Base-by-base conservation (phyloP, 2,113 vertebrate species). In the Gymnogyps californianus region DNA sequence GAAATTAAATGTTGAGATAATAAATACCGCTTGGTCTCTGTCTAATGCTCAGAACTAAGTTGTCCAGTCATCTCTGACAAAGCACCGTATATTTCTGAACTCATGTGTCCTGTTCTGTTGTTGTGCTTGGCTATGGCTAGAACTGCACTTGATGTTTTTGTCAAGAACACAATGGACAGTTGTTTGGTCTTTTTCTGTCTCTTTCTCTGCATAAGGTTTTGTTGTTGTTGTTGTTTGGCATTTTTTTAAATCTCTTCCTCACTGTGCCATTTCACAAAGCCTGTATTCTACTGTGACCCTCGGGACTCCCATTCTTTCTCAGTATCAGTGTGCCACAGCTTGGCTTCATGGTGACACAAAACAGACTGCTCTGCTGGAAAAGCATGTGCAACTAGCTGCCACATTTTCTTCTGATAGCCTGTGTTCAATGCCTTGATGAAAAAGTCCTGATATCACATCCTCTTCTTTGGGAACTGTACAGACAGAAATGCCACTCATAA, bases 341-440 rank as follows among this genome's bases (percentile, higher is more conserved):
- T 72, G 90, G 32, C 44, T 88, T 67, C 14, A 1, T 10, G 31
- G 76, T 93, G 94, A 96, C 85, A 92, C 81, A 89, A 64, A 95
- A 1, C 96, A 94, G 93, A 57, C 84, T 65, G 49, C 34, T 82
- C 65, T 61, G 36, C 46, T 90, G 82, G 70, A 85, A 87, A 52
- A 2, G 5, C 52, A 77, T 25, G 13, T 69, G 38, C 47, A 59
- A 16, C n/a, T 55, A 71, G 47, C 81, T 90, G 74, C 70, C 66
- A 65, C 54, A 8, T 83, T 85, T 83, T 69, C 57, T 54, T 72
- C 65, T 72, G 65, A 87, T 34, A 89, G 67, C 20, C 51, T 71
- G 3, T 42, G 57, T 38, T 77, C 61, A 67, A 18, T 26, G 36
- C 44, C 72, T 36, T 67, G 42, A 21, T 87, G 46, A 51, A 95